Evolutionary conservation across 2,797 vertebrate genomes (phyloP).

Genomic region (Pipistrellus kuhlii): DNA sequence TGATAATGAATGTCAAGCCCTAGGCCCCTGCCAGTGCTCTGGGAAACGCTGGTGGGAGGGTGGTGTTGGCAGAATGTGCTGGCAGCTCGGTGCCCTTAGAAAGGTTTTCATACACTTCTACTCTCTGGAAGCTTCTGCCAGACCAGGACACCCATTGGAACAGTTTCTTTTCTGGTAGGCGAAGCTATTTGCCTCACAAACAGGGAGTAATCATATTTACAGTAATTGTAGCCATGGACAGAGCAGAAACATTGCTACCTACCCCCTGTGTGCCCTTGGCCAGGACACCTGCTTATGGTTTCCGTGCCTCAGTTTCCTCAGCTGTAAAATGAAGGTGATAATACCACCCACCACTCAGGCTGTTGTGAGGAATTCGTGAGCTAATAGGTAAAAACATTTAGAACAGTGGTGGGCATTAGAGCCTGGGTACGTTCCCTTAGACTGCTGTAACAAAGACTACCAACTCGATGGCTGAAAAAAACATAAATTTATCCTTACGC

Average conservation of each 20-base stretch:
- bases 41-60: rapidly evolving
- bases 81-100: background rate
- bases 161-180: background rate
- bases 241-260: background rate
- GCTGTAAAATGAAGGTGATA: background rate
- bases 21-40: background rate
- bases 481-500: background rate
- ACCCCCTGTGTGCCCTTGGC: background rate
- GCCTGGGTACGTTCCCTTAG: background rate
- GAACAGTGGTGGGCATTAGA: background rate
- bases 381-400: background rate
- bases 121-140: background rate
- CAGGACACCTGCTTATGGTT: background rate
- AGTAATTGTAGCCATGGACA: background rate
- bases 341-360: background rate
- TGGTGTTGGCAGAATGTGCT: background rate
- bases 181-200: background rate
- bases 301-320: background rate
- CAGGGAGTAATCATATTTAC: rapidly evolving
- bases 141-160: background rate
- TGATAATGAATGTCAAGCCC: background rate
- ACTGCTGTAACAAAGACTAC: background rate
- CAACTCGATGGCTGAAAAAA: rapidly evolving
- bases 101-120: background rate
- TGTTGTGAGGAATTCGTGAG: background rate